These are phyloP conservation scores for Rallus limicola DNA, from an alignment of 2,113 vertebrate species.

Conservation along the genomic window DNA sequence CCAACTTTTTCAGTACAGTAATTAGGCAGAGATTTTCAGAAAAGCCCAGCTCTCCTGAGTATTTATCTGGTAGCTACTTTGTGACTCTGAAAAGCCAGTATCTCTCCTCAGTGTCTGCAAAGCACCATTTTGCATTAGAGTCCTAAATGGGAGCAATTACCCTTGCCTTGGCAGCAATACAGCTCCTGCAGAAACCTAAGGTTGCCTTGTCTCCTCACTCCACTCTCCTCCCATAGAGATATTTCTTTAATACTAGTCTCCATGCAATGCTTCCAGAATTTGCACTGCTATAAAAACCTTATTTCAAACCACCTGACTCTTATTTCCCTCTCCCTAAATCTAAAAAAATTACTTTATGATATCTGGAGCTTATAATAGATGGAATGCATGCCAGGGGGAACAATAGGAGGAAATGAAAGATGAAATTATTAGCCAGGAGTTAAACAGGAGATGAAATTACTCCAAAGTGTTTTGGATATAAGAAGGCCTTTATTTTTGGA, in stretches of 20 bases:
- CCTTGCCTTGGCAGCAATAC: neutral
- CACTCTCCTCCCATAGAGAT: neutral
- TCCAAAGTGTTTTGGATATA: constrained; percentile 27
- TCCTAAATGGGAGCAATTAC: neutral
- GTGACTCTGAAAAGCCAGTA: neutral
- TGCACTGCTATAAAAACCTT: constrained; percentile 40
- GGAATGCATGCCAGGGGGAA: constrained; percentile 57
- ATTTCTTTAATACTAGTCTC: constrained; percentile 2
- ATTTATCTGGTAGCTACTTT: neutral
- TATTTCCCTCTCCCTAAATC: constrained; percentile 57
- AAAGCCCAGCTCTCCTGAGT: neutral
- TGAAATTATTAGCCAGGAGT: constrained; percentile 64
- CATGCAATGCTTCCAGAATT: neutral
- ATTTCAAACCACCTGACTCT: constrained; percentile 64
- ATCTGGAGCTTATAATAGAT: constrained; percentile 70
- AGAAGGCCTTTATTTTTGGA: neutral
- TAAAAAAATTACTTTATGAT: constrained; percentile 60
- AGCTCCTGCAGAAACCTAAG: neutral
- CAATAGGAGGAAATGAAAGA: constrained; percentile 68
- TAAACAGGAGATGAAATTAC: constrained; percentile 63
- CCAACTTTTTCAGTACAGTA: neutral
- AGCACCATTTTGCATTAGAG: neutral
- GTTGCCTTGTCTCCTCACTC: constrained; percentile 20
- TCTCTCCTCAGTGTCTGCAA: neutral
- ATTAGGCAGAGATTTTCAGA: constrained; percentile 8